These are phyloP conservation scores for Chascanopsetta lugubris DNA, from an alignment of 2,113 vertebrate genomes.

Conservation along the genomic window DNA sequence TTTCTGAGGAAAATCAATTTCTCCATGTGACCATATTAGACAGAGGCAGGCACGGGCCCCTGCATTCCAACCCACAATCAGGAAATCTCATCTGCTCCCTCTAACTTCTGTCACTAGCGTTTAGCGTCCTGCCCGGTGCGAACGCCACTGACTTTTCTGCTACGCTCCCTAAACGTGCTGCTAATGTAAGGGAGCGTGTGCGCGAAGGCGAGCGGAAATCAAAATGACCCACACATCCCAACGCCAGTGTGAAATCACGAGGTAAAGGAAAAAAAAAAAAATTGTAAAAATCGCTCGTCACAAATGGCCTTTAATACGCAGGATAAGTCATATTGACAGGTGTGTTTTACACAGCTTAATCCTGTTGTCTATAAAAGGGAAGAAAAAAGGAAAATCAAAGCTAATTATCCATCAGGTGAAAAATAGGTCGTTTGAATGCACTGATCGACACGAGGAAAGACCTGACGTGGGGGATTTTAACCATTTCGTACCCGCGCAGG, in stretches of 20 bases:
- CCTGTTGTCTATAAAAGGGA: constrained; percentile 40
- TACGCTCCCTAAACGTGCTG: constrained; percentile 77
- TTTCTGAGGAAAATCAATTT: constrained; percentile 99
- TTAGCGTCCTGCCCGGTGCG: constrained; percentile 86
- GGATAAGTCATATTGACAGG: constrained; percentile 49
- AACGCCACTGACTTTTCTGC: constrained; percentile 75
- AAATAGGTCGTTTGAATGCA: constrained; percentile 28
- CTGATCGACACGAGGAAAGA: constrained; percentile 28
- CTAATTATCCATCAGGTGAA: constrained; percentile 23
- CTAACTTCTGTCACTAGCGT: constrained; percentile 92
- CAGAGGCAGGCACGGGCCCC: constrained; percentile 89
- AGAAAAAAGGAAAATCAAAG: constrained; percentile 12
- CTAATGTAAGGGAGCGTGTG: constrained; percentile 72
- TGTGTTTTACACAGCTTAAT: constrained; percentile 44
- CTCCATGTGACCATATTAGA: constrained; percentile 99
- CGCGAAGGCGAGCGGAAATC: constrained; percentile 65
- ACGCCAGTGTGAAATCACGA: constrained; percentile 49
- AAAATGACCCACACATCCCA: constrained; percentile 63
- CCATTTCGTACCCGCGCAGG: constrained; percentile 34
- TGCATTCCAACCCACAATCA: constrained; percentile 92
- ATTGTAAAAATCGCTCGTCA: constrained; percentile 49
- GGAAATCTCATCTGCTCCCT: constrained; percentile 92
- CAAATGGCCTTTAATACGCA: constrained; percentile 54
- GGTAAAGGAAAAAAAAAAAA: too few relatives aligned
- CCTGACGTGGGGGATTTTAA: constrained; percentile 9